Evolutionary conservation across 2,888 invertebrate species (phyloP), one percentile per base, ranked within the genome.

Genomic region (Tromatobia lineatoria): DNA sequence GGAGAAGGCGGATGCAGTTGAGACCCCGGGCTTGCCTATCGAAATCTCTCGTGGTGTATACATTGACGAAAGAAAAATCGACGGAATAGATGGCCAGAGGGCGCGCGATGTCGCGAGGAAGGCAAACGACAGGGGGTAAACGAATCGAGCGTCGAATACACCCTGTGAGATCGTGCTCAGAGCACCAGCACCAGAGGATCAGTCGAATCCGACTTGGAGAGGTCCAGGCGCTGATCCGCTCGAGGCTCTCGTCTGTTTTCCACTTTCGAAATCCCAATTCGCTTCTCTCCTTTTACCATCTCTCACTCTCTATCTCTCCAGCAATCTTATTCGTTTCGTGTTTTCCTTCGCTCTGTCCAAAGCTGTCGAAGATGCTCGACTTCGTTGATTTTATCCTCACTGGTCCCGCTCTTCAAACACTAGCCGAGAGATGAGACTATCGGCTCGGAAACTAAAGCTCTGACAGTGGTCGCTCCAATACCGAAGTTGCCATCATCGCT

Each of bases 91-190:
- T 8, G 50, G 67, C 34, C 47, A 42, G 20, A 54, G 25, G 18
- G 38, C 47, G 57, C 64, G 59, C 59, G 57, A 70, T 82, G 73
- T 50, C 59, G 75, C 71, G 73, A 80, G 76, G 45, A 82, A 80
- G 75, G 80, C 80, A 83, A 86, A 86, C 83, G 82, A 83, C 77
- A 78, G 77, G 61, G 52, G 73, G 82, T 82, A 75, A 82, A 80
- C 82, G 83, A 78, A 80, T 82, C 67, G 82, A 77, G 71, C 80
- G 78, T 66, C 75, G 64, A 79, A 79, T 71, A 70, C 64, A 79
- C 64, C 84, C 84, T 80, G 52, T 69, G 73, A 70, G 82, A 67
- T 45, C 25, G 69, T 73, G 71, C 61, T 75, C 20, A 42, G 66
- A 67, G 70, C 18, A 34, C 34, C 42, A 52, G 70, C 78, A 70